Percentiles rank a stretch among this genome's conserved stretches.
These are phyloP conservation scores for Conistra vaccinii DNA, from an alignment of 2,888 invertebrate genomes.

Conservation along the genomic window DNA sequence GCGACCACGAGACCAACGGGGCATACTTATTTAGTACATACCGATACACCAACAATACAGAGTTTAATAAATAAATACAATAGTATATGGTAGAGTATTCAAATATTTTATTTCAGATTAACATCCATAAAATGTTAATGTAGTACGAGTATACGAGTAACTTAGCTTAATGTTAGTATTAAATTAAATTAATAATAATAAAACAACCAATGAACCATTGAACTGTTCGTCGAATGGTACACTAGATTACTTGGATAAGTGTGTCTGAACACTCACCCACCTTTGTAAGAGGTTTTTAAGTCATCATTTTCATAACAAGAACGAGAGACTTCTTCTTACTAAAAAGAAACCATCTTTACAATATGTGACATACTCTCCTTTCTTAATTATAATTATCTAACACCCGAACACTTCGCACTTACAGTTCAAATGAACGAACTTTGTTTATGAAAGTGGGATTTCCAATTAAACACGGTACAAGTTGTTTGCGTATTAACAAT, in stretches of 20 bases:
- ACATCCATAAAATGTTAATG: too few species aligned
- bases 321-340: neutral
- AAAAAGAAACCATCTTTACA: neutral
- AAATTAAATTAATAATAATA: too few species aligned
- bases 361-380: neutral
- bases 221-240: too few species aligned
- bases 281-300: too few species aligned
- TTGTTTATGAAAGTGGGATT: slow-evolving; percentile 69
- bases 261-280: too few species aligned
- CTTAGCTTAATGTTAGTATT: too few species aligned
- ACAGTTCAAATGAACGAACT: slow-evolving; percentile 69
- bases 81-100: too few species aligned
- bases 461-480: slow-evolving; percentile 71
- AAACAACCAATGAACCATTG: too few species aligned
- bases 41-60: neutral
- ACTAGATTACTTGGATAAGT: too few species aligned
- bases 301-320: neutral
- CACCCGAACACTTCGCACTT: slow-evolving; percentile 56
- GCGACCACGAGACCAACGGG: too few species aligned
- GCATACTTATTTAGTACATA: neutral
- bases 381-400: slow-evolving; percentile 32
- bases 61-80: neutral
- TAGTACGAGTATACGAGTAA: too few species aligned
- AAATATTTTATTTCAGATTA: too few species aligned
- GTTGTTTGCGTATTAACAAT: slow-evolving; percentile 67